Evolutionary conservation across 2,113 vertebrate species (phyloP).

Genomic region (Nipponia nippon): DNA sequence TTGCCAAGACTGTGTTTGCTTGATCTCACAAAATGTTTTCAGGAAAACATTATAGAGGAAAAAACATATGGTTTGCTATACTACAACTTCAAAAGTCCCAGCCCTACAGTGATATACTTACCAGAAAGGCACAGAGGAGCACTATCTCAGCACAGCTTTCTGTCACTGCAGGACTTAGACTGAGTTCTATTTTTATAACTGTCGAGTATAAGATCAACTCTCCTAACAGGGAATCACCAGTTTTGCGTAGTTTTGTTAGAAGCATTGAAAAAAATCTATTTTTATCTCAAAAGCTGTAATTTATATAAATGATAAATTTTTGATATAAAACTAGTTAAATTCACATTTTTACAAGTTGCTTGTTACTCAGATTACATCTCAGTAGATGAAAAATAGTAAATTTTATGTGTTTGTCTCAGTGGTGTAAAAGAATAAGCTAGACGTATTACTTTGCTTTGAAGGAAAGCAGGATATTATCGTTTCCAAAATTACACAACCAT

Average conservation of each 20-base stretch:
- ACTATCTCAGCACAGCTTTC: neutral
- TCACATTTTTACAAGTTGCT: neutral
- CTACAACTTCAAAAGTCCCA: neutral
- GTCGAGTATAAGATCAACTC: neutral
- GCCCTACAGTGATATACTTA: neutral
- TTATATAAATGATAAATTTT: neutral
- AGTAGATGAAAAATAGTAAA: neutral
- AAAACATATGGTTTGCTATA: neutral
- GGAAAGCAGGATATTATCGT: neutral
- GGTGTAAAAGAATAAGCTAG: neutral
- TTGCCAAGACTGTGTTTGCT: neutral
- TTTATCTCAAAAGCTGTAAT: neutral
- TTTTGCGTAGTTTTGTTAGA: neutral
- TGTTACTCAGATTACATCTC: neutral
- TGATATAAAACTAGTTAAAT: neutral
- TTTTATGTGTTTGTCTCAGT: neutral
- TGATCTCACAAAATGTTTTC: neutral
- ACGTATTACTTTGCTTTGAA: neutral
- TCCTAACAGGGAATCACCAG: neutral
- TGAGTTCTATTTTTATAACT: neutral
- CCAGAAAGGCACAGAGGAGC: neutral
- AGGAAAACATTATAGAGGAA: neutral
- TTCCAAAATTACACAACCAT: neutral
- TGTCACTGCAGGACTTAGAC: neutral
- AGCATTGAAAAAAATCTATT: neutral